Base-by-base conservation (phyloP, 37 sponge, comb jelly and placozoan species). In the Hexactinellida sp. region DNA sequence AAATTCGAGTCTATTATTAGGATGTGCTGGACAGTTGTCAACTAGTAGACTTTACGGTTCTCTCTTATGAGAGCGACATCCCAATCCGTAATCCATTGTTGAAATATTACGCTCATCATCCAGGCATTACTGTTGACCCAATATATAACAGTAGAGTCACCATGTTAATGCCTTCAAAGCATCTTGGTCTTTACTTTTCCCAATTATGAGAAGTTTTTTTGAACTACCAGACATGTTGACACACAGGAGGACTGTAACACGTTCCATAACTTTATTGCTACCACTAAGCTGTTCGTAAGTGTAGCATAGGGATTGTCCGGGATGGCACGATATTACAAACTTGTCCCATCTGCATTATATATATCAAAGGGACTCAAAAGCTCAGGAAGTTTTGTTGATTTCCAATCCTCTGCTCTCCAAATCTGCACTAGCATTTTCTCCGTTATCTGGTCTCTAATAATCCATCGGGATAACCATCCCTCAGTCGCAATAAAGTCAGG, bases 1-100 rank as follows among this genome's bases (percentile, higher is more conserved):
- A 54, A 85, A 85, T 34, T 54, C 86, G 24, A 85, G 37, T 25
- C 37, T 0, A 36, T 54, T 85, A 85, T 36, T 54, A 36, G 86
- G 86, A 85, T 85, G 86, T 3, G 86, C 86, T 35, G 86, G 37
- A 36, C 86, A 54, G 30, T 85, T 85, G 54, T 85, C 86, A 19
- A 85, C 28, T 24, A 84, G 39, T 1, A 84, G 39, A 47, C 13
- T 19, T 47, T 47, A 47, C 52, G 52, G 16, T 47, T 47, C 34
- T 54, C 1, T 41, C 86, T 54, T 36, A 39, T 85, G 36, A 85
- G 55, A 5, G 9, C 28, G 1, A 23, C 36, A 54, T 85, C 86
- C 55, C 36, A 41, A 28, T 41, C 39, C n/a, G 21, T 54, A 54
- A 85, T 3, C 86, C 86, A 85, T 54, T 54, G 24, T 54, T 54